A percentile compares a stretch with the other conserved stretches of the same genome.
Conservation (phyloP, 1,140 invertebrate genomes). For the Ips nitidus region DNA sequence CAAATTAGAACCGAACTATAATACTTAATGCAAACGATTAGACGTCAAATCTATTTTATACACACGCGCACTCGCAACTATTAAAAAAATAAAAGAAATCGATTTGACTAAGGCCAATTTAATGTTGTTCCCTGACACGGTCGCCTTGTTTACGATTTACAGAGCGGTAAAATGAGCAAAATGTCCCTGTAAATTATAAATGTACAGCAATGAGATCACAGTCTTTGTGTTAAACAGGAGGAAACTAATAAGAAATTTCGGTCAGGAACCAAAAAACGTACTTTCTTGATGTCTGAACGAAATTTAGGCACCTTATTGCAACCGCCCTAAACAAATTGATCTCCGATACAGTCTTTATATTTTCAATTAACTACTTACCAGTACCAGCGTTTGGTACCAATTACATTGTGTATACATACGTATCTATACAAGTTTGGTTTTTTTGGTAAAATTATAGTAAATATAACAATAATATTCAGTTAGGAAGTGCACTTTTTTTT, state of each 20-base stretch:
- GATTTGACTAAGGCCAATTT: no score
- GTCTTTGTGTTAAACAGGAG: slow-evolving; percentile 4
- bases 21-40: no score
- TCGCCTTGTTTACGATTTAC: no score
- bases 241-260: slow-evolving; percentile 3
- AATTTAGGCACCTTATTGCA: slow-evolving; percentile 20
- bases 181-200: slow-evolving; percentile 6
- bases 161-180: slow-evolving; percentile 8
- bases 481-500: slow-evolving; percentile 2
- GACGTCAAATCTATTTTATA: no score
- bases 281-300: not conserved
- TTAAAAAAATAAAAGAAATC: no score
- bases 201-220: slow-evolving; percentile 18
- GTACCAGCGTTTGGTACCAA: not conserved
- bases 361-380: not conserved
- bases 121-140: no score
- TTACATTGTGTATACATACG: not conserved
- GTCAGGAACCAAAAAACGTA: not conserved
- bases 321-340: slow-evolving; percentile 23
- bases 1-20: no score
- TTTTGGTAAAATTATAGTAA: not conserved
- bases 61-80: no score
- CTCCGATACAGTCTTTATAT: slow-evolving; percentile 8
- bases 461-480: slow-evolving; percentile 3
- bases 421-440: not conserved